Evolutionary conservation across 2,113 vertebrate species (phyloP), one percentile per base, ranked within the genome.

Genomic region (Scatophagus argus): DNA sequence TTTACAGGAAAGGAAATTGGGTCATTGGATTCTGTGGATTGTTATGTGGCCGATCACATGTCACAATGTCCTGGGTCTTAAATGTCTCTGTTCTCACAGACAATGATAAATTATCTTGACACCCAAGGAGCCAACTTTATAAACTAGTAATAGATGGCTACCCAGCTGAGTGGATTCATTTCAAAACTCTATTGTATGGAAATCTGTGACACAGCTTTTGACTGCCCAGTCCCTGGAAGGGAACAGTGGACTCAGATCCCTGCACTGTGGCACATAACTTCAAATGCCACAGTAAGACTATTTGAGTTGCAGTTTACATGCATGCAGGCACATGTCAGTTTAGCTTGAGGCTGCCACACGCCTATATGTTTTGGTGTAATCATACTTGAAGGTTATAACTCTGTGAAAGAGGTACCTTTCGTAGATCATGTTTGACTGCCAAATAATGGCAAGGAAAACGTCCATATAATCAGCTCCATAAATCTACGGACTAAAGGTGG

Each of bases 381-480:
- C 16, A 49, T 58, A 70, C 58, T 81, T 78, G 85, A 77, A 83
- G 76, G 74, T 75, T 86, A 73, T 44, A 87, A 41, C 55, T 78
- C 63, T 49, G 65, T 71, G n/a, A 77, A 85, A 82, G 68, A 79
- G 71, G 74, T 66, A 83, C 76, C 61, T 84, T 87, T 89, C 81
- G 88, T 88, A 85, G 55, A 78, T 86, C 84, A 90, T 63, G 75
- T 72, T 84, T 86, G 77, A 82, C 68, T 74, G 82, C 70, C 59
- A 82, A 83, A 71, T 68, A 88, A 76, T 63, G 72, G 56, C 49
- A 1, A 38, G 80, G 80, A 65, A 58, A 79, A 85, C 60, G 63
- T 87, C 76, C 83, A 55, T 81, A 77, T 86, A 89, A 92, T 89
- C 85, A 89, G 74, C 81, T 84, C 80, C 82, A 93, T 90, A 86